Percentiles rank a stretch among this genome's conserved stretches.
These are phyloP conservation scores for Macrotus californicus DNA, from an alignment of 2,113 vertebrate genomes.

Conservation along the genomic window DNA sequence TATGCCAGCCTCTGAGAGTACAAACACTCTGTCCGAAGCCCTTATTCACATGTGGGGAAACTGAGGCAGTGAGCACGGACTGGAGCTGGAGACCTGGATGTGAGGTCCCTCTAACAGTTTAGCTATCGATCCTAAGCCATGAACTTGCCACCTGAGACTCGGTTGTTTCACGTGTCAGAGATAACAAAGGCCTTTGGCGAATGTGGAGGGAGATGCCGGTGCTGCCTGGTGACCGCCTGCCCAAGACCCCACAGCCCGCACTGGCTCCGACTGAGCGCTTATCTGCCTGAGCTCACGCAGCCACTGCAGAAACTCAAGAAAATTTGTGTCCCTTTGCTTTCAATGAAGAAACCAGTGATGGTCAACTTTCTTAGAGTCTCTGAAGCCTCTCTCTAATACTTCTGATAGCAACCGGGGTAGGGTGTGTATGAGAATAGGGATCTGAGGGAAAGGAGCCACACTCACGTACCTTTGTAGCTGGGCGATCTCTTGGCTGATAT, in stretches of 20 bases:
- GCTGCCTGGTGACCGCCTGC: not conserved
- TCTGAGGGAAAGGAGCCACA: not conserved
- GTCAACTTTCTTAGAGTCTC: not conserved
- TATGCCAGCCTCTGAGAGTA: not conserved
- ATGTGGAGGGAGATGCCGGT: not conserved
- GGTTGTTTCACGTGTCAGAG: not conserved
- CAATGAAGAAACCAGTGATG: not conserved
- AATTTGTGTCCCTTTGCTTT: not conserved
- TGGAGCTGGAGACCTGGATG: not conserved
- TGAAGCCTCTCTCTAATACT: not conserved
- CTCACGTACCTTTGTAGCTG: slow-evolving; percentile 91
- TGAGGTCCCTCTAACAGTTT: not conserved
- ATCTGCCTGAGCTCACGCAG: rapidly evolving
- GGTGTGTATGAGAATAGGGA: no score
- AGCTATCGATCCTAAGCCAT: not conserved
- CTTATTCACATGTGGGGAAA: not conserved
- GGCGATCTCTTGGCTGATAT: slow-evolving; percentile 95
- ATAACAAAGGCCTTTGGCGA: not conserved
- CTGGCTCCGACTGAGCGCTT: not conserved
- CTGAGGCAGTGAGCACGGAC: not conserved
- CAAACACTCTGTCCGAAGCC: not conserved
- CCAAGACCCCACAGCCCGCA: not conserved
- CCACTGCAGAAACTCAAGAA: not conserved
- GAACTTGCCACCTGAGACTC: not conserved
- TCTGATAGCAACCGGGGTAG: not conserved